Percentiles rank a stretch among this genome's conserved stretches.
Evolutionary conservation across 2,113 vertebrate species (phyloP).

Genomic region (Eleginops maclovinus): DNA sequence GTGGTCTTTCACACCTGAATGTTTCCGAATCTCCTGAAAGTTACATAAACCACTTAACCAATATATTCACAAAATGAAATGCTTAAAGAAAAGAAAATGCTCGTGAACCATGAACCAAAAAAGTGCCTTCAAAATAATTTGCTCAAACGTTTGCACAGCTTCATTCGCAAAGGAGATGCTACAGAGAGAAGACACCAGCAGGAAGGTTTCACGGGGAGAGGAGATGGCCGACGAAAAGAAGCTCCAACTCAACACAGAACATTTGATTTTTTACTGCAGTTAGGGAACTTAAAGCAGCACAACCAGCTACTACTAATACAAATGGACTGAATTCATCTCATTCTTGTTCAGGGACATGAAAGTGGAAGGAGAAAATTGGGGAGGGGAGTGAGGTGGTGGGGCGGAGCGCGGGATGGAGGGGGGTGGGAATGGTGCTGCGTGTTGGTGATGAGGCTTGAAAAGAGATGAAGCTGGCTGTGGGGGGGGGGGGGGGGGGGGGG

Average conservation of each 20-base stretch:
- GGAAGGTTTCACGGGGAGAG: conserved; percentile 16
- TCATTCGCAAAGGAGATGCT: no score
- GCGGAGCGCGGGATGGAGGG: background rate
- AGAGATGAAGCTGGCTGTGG: conserved; percentile 44
- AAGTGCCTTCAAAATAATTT: conserved; percentile 14
- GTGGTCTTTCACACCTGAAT: conserved; percentile 58
- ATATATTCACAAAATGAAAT: conserved; percentile 50
- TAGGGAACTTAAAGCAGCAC: conserved; percentile 49
- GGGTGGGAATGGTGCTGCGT: conserved; percentile 12
- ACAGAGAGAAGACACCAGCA: conserved; percentile 16
- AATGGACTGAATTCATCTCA: conserved; percentile 74
- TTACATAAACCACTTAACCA: conserved; percentile 53
- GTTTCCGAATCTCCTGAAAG: conserved; percentile 47
- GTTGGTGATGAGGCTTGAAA: conserved; percentile 68
- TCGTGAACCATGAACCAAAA: conserved; percentile 11
- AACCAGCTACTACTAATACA: conserved; percentile 65
- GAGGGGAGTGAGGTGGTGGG: conserved; percentile 29
- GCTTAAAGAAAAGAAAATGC: conserved; percentile 35
- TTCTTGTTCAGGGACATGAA: conserved; percentile 72
- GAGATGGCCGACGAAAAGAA: conserved; percentile 24
- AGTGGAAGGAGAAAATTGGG: conserved; percentile 57
- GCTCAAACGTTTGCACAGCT: background rate
- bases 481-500: background rate
- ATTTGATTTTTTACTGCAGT: conserved; percentile 35
- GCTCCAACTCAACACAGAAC: conserved; percentile 11